A percentile compares a stretch with the other conserved stretches of the same genome.
Evolutionary conservation across 2,888 invertebrate genomes (phyloP).

Genomic region (Aphidoletes aphidimyza): DNA sequence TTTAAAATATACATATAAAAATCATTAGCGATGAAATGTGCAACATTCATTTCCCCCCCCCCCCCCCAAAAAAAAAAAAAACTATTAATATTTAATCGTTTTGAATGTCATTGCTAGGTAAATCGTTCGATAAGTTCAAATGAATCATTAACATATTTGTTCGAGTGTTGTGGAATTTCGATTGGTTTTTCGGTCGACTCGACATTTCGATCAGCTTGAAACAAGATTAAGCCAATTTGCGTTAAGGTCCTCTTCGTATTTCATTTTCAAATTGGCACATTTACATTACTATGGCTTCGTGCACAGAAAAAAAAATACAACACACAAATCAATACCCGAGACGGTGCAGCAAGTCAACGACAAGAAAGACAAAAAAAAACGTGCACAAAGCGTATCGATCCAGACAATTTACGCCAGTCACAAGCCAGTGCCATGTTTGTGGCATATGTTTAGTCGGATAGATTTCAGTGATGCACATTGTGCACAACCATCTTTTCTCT

Average conservation of each 20-base stretch:
- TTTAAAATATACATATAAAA: too few species aligned
- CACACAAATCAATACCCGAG: conserved; percentile 45
- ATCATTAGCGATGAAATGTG: too few species aligned
- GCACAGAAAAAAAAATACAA: too few species aligned
- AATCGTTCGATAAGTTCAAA: conserved; percentile 19
- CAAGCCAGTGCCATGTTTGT: too few species aligned
- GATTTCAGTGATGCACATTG: too few species aligned
- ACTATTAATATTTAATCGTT: background rate
- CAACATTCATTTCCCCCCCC: too few species aligned
- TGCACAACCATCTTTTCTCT: too few species aligned
- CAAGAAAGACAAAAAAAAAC: background rate
- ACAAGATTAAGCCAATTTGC: background rate
- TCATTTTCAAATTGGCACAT: background rate
- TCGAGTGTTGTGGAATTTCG: background rate
- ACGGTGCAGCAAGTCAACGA: background rate
- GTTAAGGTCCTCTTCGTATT: background rate
- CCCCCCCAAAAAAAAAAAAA: too few species aligned
- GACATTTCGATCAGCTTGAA: background rate
- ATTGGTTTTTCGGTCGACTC: background rate
- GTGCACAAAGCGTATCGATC: too few species aligned
- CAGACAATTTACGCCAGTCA: too few species aligned
- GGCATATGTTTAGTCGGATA: too few species aligned
- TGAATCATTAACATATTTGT: background rate
- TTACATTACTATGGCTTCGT: background rate
- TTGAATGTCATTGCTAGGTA: conserved; percentile 4